Evolutionary conservation across 2,797 vertebrate species (phyloP).

Genomic region (Sebastes minor): DNA sequence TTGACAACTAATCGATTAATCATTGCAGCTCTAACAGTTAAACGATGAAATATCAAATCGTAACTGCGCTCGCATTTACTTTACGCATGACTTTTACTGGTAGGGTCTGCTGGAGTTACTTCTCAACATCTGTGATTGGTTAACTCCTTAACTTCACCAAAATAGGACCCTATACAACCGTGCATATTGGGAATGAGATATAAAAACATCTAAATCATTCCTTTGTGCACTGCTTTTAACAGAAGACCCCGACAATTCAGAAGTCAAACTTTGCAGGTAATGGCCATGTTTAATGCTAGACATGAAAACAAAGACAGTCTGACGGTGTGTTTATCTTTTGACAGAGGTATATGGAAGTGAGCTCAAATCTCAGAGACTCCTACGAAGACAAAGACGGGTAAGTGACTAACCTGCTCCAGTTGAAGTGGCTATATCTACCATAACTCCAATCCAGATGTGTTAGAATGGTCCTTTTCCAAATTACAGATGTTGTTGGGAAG

Average conservation of each 20-base stretch:
- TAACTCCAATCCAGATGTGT: not conserved
- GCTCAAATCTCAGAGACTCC: conserved; percentile 89
- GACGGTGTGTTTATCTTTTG: conserved; percentile 20
- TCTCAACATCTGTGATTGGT: not conserved
- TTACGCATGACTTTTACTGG: too few relatives aligned
- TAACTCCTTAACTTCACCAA: not conserved
- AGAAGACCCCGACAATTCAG: not conserved
- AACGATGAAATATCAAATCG: too few relatives aligned
- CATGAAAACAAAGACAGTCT: not conserved
- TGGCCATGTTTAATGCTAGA: not conserved
- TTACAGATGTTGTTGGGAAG: not conserved
- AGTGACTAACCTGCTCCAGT: conserved; percentile 42
- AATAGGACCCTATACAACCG: not conserved
- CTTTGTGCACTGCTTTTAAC: too few relatives aligned
- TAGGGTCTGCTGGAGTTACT: not conserved
- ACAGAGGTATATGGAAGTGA: conserved; percentile 97
- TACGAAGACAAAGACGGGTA: conserved; percentile 99
- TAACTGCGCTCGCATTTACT: not conserved
- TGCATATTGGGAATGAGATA: not conserved
- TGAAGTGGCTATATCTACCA: not conserved
- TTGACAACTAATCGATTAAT: too few relatives aligned
- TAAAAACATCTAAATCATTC: too few relatives aligned
- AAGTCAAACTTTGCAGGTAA: not conserved
- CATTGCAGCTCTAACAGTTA: too few relatives aligned
- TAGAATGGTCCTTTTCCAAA: not conserved